Percentiles rank a stretch among this genome's conserved stretches.
Evolutionary conservation across 2,113 vertebrate genomes (phyloP).

Genomic region (Tachysurus vachellii): DNA sequence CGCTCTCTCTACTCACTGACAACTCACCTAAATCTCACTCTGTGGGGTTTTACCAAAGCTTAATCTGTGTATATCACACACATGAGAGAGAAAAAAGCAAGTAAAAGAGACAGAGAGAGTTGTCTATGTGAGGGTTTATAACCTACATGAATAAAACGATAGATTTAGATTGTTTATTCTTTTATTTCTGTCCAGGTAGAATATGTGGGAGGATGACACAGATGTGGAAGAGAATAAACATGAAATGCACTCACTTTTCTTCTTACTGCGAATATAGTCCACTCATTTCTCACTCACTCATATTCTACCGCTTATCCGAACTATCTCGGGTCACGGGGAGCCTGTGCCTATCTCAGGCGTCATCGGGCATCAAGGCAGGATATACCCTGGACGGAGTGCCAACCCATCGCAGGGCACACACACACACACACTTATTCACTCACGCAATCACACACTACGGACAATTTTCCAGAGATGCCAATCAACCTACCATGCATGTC

Average conservation of each 20-base stretch:
- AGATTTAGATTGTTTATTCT: not conserved
- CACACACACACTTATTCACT: too few relatives aligned
- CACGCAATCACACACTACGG: too few relatives aligned
- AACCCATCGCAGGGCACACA: too few relatives aligned
- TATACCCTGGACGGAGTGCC: too few relatives aligned
- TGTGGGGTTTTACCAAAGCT: slow-evolving; percentile 53
- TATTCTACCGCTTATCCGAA: too few relatives aligned
- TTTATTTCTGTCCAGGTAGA: not conserved
- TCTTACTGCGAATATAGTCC: not conserved
- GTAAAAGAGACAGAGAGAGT: not conserved
- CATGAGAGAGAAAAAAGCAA: slow-evolving; percentile 16
- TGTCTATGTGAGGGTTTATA: slow-evolving; percentile 30
- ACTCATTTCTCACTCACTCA: too few relatives aligned
- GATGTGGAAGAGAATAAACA: not conserved
- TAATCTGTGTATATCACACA: slow-evolving; percentile 49
- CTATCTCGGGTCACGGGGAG: too few relatives aligned
- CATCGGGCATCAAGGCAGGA: too few relatives aligned
- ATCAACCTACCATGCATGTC: too few relatives aligned
- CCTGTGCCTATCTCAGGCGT: too few relatives aligned
- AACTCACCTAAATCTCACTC: slow-evolving; percentile 57
- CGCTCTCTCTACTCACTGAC: slow-evolving; percentile 49
- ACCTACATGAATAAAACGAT: not conserved
- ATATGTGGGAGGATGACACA: not conserved
- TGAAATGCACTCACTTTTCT: not conserved
- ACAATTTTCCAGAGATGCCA: too few relatives aligned